These are phyloP conservation scores for Maconellicoccus hirsutus DNA, from an alignment of 1,140 invertebrate genomes.

Conservation along the genomic window DNA sequence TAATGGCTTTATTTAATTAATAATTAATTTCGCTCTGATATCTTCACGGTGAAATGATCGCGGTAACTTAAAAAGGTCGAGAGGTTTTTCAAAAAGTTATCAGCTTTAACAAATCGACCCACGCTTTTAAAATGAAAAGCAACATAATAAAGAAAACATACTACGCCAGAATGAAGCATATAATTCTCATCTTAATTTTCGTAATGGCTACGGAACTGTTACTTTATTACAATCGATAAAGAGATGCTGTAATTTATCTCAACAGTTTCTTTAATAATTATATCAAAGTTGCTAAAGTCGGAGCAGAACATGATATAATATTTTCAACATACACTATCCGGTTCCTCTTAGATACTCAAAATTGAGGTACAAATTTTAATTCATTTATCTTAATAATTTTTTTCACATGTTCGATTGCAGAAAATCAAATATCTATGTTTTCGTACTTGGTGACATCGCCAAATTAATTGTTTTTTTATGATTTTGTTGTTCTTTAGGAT, in stretches of 20 bases:
- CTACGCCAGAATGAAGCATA: constrained; percentile 1
- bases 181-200: constrained; percentile 19
- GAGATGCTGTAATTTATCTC: constrained; percentile 7
- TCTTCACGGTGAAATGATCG: not conserved
- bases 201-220: constrained; percentile 8
- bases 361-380: too few relatives aligned
- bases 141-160: constrained; percentile 20
- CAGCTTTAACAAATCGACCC: constrained; percentile 15
- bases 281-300: too few relatives aligned
- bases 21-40: not conserved
- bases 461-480: too few relatives aligned
- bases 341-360: too few relatives aligned
- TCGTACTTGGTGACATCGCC: too few relatives aligned
- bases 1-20: not conserved
- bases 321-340: too few relatives aligned
- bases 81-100: constrained; percentile 18
- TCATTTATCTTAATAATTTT: too few relatives aligned
- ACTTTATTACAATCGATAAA: constrained; percentile 7
- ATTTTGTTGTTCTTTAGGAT: too few relatives aligned
- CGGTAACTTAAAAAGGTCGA: not conserved
- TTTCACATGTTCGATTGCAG: too few relatives aligned
- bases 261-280: constrained; percentile 6
- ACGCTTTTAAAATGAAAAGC: constrained; percentile 19
- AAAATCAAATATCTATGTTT: too few relatives aligned
- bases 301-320: too few relatives aligned